Evolutionary conservation across 2,888 invertebrate genomes (phyloP), one percentile per base, ranked within the genome.

Genomic region (Tupiocoris notatus): DNA sequence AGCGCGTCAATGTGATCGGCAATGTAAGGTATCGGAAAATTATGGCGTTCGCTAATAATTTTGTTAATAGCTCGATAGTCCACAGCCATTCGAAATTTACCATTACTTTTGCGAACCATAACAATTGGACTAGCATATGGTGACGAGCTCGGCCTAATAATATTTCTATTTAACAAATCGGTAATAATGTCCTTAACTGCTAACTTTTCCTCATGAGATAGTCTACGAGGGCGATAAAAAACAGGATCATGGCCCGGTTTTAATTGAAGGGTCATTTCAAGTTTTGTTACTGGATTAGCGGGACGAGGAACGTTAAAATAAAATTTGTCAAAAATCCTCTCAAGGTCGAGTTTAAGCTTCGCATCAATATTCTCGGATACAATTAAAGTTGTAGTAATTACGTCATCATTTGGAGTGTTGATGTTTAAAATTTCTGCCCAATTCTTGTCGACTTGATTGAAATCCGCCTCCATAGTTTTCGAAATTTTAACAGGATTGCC

Each of bases 341-440:
- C 63, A 20, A 63, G 22, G n/a, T 22, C 22, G 21, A 21, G 63
- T 63, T 2, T 1, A 22, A 21, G n/a, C n/a, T 21, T 22, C 21
- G 9, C n/a, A 63, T 23, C 23, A 22, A 63, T 22, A 21, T 23
- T 63, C 9, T 22, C 23, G 22, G 18, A 21, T 21, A 21, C 22
- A 21, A 21, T 63, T 22, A 22, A 63, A 63, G n/a, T 23, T 63
- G 63, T n/a, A n/a, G n/a, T 59, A n/a, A n/a, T n/a, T 59, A 20
- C 59, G 21, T 59, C 21, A 23, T 23, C 3, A 63, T 20, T 2
- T 22, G 23, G n/a, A 1, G 22, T 1, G 7, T 63, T 22, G 22
- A 63, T 63, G 23, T 20, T 21, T 22, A 63, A n/a, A 21, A 63
- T 22, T 20, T 63, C 63, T 63, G 22, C 20, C 63, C 63, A 63